These are phyloP conservation scores for Drosophila paranaensis DNA, from an alignment of 2,888 invertebrate species.

Conservation along the genomic window DNA sequence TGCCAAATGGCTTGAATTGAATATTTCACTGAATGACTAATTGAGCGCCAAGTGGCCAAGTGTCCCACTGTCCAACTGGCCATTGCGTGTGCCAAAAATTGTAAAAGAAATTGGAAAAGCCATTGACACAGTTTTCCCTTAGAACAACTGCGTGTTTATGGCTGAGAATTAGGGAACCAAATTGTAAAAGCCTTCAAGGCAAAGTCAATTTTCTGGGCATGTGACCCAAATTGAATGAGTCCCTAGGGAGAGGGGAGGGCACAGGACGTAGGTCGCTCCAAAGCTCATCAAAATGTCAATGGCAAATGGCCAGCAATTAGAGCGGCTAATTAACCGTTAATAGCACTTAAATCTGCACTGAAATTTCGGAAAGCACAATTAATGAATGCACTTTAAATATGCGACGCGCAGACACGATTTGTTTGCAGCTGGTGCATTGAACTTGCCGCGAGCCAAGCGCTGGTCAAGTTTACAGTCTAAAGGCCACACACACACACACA, in stretches of 20 bases:
- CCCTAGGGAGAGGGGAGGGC: not conserved
- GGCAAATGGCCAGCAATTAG: conserved; percentile 35
- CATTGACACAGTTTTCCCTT: conserved; percentile 68
- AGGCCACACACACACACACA: conserved; percentile 27
- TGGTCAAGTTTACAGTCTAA: conserved; percentile 46
- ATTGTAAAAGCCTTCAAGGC: conserved; percentile 16
- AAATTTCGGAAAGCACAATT: conserved; percentile 7
- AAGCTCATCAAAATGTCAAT: conserved; percentile 44
- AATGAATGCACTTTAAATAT: conserved; percentile 3
- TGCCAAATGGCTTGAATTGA: conserved; percentile 14
- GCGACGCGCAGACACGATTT: not conserved
- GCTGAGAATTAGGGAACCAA: conserved; percentile 6
- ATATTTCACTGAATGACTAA: conserved; percentile 50
- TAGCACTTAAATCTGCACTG: not conserved
- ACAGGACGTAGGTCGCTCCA: no score
- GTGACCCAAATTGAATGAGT: conserved; percentile 54
- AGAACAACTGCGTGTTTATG: conserved; percentile 45
- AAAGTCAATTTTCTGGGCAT: conserved; percentile 26
- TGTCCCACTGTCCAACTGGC: not conserved
- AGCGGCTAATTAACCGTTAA: conserved; percentile 17
- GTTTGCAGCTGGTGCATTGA: conserved; percentile 46
- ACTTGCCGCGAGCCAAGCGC: conserved; percentile 37
- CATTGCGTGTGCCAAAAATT: conserved; percentile 54
- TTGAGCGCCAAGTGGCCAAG: conserved; percentile 31
- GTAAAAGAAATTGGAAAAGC: conserved; percentile 23